Base-by-base conservation (phyloP, 2,797 vertebrate genomes). In the Acipenser oxyrinchus region DNA sequence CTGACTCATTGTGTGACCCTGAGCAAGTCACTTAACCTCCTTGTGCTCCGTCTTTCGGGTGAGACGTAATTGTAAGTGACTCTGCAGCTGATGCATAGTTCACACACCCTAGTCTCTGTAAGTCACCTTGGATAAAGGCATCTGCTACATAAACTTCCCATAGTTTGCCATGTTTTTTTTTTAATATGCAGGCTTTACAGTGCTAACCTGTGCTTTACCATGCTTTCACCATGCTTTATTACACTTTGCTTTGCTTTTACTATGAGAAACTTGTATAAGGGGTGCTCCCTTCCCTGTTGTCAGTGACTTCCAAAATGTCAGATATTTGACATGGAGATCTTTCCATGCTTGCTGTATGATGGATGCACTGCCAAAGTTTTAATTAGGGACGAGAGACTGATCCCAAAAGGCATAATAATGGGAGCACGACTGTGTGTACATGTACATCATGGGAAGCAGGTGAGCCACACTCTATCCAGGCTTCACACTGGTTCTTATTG, bases 401-500 rank as follows among this genome's bases (percentile, higher is more conserved):
- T 72, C 72, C 79, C 76, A 79, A 66, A 12, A 72, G 78, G 74
- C 73, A 75, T 70, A 73, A 66, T 78, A 60, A 68, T 68, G 13
- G 50, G 37, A 15, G 58, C n/a, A 11, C 23, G 37, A 37, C 37
- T 37, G 37, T 37, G 37, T 60, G 13, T 55, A 11, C 51, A 51
- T 8, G 60, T 50, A 49, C 15, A 12, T 7, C 49, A 51, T 11
- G 51, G 9, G 5, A 7, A 51, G 51, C 23, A 15, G 37, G 23
- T 48, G 18, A 48, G 61, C 13, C 66, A 64, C 37, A 23, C n/a
- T n/a, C 49, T 8, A 2, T 66, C 63, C 70, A 73, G 70, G 62
- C 71, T 68, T 69, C 15, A 48, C 68, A 51, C 68, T 62, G 66
- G 12, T 48, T 49, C 49, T 50, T 8, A 66, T 23, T 74, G 66